Evolutionary conservation across 2,888 invertebrate genomes (phyloP), one percentile per base, ranked within the genome.

Genomic region (Tinea pellionella): DNA sequence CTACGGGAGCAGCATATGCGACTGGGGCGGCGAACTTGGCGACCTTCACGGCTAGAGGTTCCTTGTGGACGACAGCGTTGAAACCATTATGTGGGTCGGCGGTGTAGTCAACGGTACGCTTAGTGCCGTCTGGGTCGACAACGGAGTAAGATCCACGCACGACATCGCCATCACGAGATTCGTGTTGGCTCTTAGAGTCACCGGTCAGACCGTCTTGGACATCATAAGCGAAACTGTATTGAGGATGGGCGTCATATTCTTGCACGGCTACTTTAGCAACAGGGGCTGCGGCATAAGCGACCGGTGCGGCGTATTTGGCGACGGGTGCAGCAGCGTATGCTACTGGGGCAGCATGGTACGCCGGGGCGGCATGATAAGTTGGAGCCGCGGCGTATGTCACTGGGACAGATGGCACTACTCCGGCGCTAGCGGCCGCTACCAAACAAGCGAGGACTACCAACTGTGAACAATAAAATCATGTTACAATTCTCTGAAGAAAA

Each of bases 71-170:
- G 30, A 88, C 83, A 32, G 88, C 88, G 70, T 88, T 88, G 74
- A 88, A 88, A 61, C 88, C 88, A 64, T 85, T 80, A 68, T 83
- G 73, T 30, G 79, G 74, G 65, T 88, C 88, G 61, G 88, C 88
- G 62, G 83, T 83, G 74, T 89, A 88, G 32, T 88, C 88, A 0
- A 89, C 88, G 59, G 79, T 86, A 63, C 88, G 81, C 70, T 78
- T 80, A 68, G 74, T 78, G 63, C 88, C 88, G 63, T 88, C 88
- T 41, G 88, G 74, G 63, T 88, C 88, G 9, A 77, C 75, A 13
- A 88, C 68, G 59, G 88, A 87, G 77, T 88, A 89, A 58, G 82
- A 79, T 24, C 88, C 88, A 63, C 80, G 80, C 15, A 89, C 89
- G 32, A 83, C 80, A 64, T 88, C 88, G 61, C 89, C 89, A 59